Evolutionary conservation across 2,888 invertebrate genomes (phyloP).

Genomic region (Digitonthophagus gazella): DNA sequence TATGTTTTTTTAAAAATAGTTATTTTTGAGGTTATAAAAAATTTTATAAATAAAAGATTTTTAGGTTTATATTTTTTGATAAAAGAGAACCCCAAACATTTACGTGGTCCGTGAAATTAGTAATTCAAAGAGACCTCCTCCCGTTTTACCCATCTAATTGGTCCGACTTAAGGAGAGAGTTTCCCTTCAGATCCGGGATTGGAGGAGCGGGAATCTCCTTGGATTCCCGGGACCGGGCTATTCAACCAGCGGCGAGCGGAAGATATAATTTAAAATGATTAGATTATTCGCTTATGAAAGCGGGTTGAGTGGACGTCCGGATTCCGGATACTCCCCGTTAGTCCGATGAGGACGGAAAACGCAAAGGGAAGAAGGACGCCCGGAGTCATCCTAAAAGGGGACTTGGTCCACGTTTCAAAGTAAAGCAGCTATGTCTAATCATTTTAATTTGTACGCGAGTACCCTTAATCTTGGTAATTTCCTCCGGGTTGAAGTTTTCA

Average conservation of each 20-base stretch:
- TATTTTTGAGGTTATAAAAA: too few species aligned
- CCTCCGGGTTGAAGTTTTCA: background rate
- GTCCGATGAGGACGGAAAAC: background rate
- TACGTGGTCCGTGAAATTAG: background rate
- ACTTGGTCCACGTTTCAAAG: background rate
- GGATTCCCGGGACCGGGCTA: constrained; percentile 11
- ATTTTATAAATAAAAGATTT: too few species aligned
- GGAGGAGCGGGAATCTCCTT: background rate
- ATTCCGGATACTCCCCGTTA: background rate
- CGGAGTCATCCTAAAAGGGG: background rate
- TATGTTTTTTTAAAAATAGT: too few species aligned
- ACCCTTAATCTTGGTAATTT: constrained; percentile 34
- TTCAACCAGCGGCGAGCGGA: constrained; percentile 22
- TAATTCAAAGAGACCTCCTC: background rate
- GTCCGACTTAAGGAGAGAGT: constrained; percentile 21
- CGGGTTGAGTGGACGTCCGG: constrained; percentile 1
- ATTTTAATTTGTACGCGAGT: constrained; percentile 28
- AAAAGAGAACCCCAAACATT: background rate
- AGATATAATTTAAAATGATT: constrained; percentile 29
- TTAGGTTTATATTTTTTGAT: background rate
- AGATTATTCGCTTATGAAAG: constrained; percentile 28
- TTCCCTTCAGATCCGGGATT: background rate
- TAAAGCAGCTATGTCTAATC: constrained; percentile 26
- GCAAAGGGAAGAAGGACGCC: background rate
- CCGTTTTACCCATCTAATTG: constrained; percentile 22